phyloP scores from a whole-genome alignment of 2,888 invertebrate genomes.

The Thecophora atra region DNA sequence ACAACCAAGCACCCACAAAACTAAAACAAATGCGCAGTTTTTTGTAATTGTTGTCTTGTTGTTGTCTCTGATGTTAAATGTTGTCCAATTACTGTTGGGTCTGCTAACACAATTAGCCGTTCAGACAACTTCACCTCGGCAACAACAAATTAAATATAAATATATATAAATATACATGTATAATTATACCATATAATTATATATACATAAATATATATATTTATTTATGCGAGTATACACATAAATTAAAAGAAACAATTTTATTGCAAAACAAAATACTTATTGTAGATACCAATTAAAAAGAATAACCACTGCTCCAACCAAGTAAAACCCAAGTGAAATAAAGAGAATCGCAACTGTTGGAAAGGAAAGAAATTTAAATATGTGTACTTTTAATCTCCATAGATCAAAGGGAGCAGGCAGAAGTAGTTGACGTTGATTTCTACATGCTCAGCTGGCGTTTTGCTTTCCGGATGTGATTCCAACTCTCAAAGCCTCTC shows the following conservation, averaged over 20 bases:
- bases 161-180: constrained; percentile 29
- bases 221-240: not conserved
- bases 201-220: not conserved
- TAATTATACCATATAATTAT: too few relatives aligned
- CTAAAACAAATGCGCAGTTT: constrained; percentile 1
- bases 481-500: too few relatives aligned
- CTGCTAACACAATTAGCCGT: constrained; percentile 34
- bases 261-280: constrained; percentile 35
- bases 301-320: constrained; percentile 26
- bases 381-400: constrained; percentile 32
- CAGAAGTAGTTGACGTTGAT: not conserved
- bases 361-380: constrained; percentile 14
- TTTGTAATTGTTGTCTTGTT: constrained; percentile 33
- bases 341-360: not conserved
- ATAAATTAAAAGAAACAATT: constrained; percentile 28
- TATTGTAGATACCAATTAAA: constrained; percentile 23
- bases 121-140: constrained; percentile 16
- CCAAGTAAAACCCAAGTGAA: constrained; percentile 12
- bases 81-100: not conserved
- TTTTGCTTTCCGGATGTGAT: too few relatives aligned
- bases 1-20: constrained; percentile 22
- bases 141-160: constrained; percentile 31
- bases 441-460: too few relatives aligned
- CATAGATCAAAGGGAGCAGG: not conserved
- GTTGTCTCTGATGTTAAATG: constrained; percentile 23